A percentile compares a stretch with the other conserved stretches of the same genome.
Conservation (phyloP, 2,888 invertebrate species). For the Villa cingulata region DNA sequence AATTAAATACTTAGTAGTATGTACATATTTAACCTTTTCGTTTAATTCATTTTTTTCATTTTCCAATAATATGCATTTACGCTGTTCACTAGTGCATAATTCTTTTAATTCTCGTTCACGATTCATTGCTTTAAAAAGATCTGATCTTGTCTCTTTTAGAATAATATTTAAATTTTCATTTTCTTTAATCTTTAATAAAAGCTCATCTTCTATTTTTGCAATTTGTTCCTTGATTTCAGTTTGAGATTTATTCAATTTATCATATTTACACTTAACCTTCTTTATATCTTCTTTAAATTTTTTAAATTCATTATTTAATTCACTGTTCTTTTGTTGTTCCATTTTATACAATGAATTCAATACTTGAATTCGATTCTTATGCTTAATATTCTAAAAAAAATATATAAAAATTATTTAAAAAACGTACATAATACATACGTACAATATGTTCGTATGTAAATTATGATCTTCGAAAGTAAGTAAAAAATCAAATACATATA, state of each 20-base stretch:
- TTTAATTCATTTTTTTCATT: too few relatives aligned
- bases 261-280: constrained; percentile 19
- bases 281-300: constrained; percentile 18
- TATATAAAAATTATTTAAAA: neutral
- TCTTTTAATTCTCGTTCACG: neutral
- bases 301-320: constrained; percentile 22
- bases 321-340: constrained; percentile 26
- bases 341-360: constrained; percentile 24
- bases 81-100: neutral
- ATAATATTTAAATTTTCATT: neutral
- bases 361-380: constrained; percentile 24
- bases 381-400: constrained; percentile 19
- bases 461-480: too few relatives aligned
- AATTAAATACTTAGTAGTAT: too few relatives aligned
- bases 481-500: neutral
- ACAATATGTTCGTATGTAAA: too few relatives aligned
- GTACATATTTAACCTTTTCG: too few relatives aligned
- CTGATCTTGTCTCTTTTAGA: neutral
- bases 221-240: constrained; percentile 20
- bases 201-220: constrained; percentile 6
- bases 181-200: neutral
- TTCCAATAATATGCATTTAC: too few relatives aligned
- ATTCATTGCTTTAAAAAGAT: neutral
- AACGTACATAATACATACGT: neutral
- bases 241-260: constrained; percentile 19